Percentiles rank a stretch among this genome's conserved stretches.
These are phyloP conservation scores for Nipponacmea schrenckii DNA, from an alignment of 2,888 invertebrate genomes.

Conservation along the genomic window DNA sequence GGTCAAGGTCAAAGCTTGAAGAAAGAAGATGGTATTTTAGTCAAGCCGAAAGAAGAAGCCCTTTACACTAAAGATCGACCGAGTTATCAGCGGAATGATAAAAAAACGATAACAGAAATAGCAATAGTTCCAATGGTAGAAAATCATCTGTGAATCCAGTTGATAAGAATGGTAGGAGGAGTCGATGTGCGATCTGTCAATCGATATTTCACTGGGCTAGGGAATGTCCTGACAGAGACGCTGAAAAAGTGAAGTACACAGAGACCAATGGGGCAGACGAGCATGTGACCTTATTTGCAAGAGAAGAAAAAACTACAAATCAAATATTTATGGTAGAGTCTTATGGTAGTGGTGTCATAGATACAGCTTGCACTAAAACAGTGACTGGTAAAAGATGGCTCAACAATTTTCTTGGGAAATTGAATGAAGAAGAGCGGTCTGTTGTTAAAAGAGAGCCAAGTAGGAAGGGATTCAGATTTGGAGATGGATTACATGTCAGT, in stretches of 20 bases:
- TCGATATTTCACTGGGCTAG: constrained; percentile 5
- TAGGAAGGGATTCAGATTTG: constrained; percentile 21
- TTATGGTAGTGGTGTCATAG: background rate
- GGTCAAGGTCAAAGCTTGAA: constrained; percentile 14
- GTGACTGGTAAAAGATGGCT: background rate
- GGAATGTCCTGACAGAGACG: constrained; percentile 6
- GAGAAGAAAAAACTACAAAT: background rate
- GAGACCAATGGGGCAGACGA: background rate
- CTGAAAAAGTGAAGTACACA: background rate
- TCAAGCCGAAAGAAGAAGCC: background rate
- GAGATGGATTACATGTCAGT: constrained; percentile 20
- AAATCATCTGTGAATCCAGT: background rate
- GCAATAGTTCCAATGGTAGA: background rate
- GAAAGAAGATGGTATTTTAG: background rate
- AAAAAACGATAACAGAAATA: background rate
- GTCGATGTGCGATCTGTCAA: constrained; percentile 9
- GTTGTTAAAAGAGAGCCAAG: constrained; percentile 1
- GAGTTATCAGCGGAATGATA: background rate
- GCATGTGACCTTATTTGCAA: background rate
- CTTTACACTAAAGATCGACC: constrained; percentile 1
- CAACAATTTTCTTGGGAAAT: background rate
- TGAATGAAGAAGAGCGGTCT: constrained; percentile 5
- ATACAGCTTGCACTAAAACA: background rate
- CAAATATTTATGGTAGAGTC: constrained; percentile 3
- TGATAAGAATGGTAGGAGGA: constrained; percentile 10